Conservation (phyloP, 92 coral and sea anemone genomes). For the Pocillopora meandrina region DNA sequence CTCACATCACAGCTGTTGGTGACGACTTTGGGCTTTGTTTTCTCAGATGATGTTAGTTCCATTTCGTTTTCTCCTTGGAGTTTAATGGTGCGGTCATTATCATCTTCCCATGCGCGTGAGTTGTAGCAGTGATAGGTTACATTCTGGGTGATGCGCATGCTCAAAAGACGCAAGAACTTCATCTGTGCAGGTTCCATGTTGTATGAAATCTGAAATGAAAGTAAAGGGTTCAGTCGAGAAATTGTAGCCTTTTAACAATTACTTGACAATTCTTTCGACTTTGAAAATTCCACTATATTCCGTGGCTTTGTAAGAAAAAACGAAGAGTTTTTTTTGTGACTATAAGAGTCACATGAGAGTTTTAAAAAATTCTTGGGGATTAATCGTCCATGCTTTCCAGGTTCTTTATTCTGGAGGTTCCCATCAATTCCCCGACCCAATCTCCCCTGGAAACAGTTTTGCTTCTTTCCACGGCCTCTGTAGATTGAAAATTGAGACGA, state of each 20-base stretch:
- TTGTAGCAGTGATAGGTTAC: constrained; percentile 86
- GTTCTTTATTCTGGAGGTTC: too few species aligned
- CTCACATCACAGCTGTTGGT: constrained; percentile 77
- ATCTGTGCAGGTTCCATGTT: constrained; percentile 71
- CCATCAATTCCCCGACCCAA: too few species aligned
- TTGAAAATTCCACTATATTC: too few species aligned
- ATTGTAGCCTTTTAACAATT: neutral
- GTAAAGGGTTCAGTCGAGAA: neutral
- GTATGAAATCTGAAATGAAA: constrained; percentile 55
- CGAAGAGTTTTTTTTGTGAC: too few species aligned
- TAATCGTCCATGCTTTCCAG: too few species aligned
- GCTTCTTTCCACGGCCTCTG: too few species aligned
- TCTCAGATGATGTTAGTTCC: constrained; percentile 50
- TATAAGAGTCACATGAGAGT: too few species aligned
- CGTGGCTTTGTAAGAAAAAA: too few species aligned
- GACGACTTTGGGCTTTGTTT: constrained; percentile 43
- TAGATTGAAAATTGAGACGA: too few species aligned
- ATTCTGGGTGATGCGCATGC: constrained; percentile 71
- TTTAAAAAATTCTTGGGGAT: too few species aligned
- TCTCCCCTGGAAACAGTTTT: too few species aligned
- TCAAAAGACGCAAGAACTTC: constrained; percentile 75
- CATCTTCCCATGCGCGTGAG: constrained; percentile 65
- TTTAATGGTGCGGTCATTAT: constrained; percentile 65
- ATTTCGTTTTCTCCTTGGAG: constrained; percentile 82
- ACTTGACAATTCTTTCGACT: too few species aligned